phyloP scores from a whole-genome alignment of 2,797 vertebrate genomes.

The Schizothorax lantsangensis region DNA sequence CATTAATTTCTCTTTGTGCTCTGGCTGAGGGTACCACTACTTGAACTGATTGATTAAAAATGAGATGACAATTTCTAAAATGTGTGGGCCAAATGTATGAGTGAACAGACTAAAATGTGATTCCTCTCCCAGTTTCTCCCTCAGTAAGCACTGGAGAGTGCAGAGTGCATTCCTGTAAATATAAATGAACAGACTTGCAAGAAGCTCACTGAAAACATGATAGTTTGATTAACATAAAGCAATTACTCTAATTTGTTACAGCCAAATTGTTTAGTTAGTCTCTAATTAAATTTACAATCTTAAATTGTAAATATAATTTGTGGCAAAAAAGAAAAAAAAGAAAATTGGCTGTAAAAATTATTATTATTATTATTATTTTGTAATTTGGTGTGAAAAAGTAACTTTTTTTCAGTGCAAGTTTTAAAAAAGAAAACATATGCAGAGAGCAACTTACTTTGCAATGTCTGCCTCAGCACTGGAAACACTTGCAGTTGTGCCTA shows the following conservation, averaged over 20 bases:
- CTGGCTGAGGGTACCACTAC: not conserved
- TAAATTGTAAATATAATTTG: too few species aligned
- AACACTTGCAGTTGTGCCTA: not conserved
- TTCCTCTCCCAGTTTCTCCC: not conserved
- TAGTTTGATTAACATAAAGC: too few species aligned
- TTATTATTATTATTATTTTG: too few species aligned
- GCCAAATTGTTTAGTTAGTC: too few species aligned
- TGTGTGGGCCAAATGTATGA: conserved; percentile 3
- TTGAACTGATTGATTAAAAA: conserved; percentile 17
- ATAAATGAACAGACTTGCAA: not conserved
- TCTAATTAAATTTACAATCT: too few species aligned
- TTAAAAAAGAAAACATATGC: not conserved
- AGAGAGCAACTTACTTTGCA: not conserved
- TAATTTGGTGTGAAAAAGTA: too few species aligned
- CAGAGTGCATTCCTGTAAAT: not conserved
- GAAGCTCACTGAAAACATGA: not conserved
- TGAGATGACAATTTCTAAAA: not conserved
- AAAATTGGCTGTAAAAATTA: too few species aligned
- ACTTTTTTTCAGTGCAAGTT: not conserved
- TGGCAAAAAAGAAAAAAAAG: too few species aligned
- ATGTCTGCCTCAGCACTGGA: not conserved
- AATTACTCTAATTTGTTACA: too few species aligned
- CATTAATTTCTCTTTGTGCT: not conserved
- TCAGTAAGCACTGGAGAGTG: not conserved
- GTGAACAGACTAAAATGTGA: not conserved